These are phyloP conservation scores for Alauda arvensis DNA, from an alignment of 2,797 vertebrate species.

Conservation along the genomic window DNA sequence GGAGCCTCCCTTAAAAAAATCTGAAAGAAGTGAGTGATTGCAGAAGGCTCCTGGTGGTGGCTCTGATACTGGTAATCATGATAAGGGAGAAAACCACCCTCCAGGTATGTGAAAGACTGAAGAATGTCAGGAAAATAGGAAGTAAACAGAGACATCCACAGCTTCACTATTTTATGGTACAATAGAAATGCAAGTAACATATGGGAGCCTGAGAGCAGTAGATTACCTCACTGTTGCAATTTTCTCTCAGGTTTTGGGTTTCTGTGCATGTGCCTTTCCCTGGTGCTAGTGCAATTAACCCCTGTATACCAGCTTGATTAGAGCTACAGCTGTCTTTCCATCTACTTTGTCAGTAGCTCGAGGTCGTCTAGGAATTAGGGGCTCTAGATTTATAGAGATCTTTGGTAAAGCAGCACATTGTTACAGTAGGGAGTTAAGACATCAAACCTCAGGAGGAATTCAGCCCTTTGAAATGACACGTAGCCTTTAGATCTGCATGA, in stretches of 20 bases:
- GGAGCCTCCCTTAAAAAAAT: background rate
- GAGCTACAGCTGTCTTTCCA: slow-evolving; percentile 5
- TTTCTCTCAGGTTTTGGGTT: slow-evolving; percentile 24
- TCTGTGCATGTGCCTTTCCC: slow-evolving; percentile 3
- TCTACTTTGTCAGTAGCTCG: background rate
- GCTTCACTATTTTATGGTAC: background rate
- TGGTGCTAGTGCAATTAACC: slow-evolving; percentile 38
- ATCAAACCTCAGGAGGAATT: slow-evolving; percentile 38
- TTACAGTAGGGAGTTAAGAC: slow-evolving; percentile 46
- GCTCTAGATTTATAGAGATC: slow-evolving; percentile 41
- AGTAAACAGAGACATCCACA: slow-evolving; percentile 17
- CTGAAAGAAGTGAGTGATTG: background rate
- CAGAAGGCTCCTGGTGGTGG: background rate
- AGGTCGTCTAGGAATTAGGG: slow-evolving; percentile 60
- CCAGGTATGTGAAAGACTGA: background rate
- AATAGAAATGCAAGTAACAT: slow-evolving; percentile 38
- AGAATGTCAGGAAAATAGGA: background rate
- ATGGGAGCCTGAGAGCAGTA: background rate
- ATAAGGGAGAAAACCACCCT: background rate
- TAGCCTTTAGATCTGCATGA: slow-evolving; percentile 27
- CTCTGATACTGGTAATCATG: background rate
- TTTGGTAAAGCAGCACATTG: slow-evolving; percentile 32
- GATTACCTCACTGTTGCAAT: slow-evolving; percentile 19
- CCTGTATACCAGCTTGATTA: background rate
- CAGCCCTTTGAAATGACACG: slow-evolving; percentile 45